Evolutionary conservation across 2,113 vertebrate genomes (phyloP).

Genomic region (Ramphastos sulfuratus): DNA sequence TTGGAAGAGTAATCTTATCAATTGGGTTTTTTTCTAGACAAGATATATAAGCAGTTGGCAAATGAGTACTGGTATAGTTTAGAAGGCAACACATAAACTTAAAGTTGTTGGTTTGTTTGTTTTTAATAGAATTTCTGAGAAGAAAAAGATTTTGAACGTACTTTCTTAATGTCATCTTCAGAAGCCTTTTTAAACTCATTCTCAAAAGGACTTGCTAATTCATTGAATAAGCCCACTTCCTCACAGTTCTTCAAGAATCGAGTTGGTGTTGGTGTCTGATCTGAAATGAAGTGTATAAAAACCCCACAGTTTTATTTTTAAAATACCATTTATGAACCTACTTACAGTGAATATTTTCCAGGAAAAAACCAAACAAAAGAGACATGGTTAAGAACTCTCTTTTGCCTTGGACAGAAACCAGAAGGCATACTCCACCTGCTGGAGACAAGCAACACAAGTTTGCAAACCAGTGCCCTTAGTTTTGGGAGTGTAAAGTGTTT

Average conservation of each 20-base stretch:
- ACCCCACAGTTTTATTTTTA: neutral
- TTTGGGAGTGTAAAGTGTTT: neutral
- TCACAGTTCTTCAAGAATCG: constrained; percentile 99
- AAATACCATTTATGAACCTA: neutral
- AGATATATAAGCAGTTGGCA: neutral
- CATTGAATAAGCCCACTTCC: constrained; percentile 98
- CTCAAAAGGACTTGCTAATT: constrained; percentile 97
- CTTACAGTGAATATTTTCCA: neutral
- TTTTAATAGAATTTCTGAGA: neutral
- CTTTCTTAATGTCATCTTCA: constrained; percentile 98
- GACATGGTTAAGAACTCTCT: neutral
- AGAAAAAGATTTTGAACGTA: constrained; percentile 58
- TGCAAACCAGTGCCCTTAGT: neutral
- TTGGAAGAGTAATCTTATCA: neutral
- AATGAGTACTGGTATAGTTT: neutral
- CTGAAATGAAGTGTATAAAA: constrained; percentile 76
- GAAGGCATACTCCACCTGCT: constrained; percentile 40
- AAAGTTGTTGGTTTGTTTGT: neutral
- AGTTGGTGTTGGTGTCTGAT: constrained; percentile 98
- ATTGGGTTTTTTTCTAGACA: neutral
- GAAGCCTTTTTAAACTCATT: constrained; percentile 98
- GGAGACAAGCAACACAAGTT: neutral
- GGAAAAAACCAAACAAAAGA: neutral
- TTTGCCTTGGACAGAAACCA: neutral
- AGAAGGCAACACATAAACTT: neutral